A percentile compares a stretch with the other conserved stretches of the same genome.
Evolutionary conservation across 37 sponge, comb jelly and placozoan species (phyloP).

Genomic region (Mnemiopsis leidyi): DNA sequence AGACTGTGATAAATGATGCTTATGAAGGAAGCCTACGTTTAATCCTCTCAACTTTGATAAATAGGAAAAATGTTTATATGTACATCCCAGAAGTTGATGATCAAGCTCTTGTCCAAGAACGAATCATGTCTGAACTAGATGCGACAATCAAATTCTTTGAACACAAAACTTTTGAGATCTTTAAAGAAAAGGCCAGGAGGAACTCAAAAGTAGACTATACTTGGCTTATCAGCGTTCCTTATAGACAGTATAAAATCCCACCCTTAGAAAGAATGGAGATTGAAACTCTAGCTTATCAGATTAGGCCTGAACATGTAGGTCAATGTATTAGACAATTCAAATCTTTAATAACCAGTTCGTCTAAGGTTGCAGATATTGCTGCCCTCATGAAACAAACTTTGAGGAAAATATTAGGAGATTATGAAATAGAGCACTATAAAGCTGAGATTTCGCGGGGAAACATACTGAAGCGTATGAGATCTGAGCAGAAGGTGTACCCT

Average conservation of each 20-base stretch:
- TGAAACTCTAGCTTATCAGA: conserved; percentile 55
- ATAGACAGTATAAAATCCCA: conserved; percentile 14
- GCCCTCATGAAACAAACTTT: conserved; percentile 22
- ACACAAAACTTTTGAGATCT: conserved; percentile 43
- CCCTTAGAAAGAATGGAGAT: conserved; percentile 45
- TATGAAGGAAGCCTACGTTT: conserved; percentile 32
- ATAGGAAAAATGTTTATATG: conserved; percentile 52
- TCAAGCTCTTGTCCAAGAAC: conserved; percentile 31
- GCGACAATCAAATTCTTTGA: conserved; percentile 32
- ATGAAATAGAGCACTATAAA: conserved; percentile 15
- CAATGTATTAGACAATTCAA: not conserved
- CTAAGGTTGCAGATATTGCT: not conserved
- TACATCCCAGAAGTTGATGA: conserved; percentile 3
- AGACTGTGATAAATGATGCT: conserved; percentile 4
- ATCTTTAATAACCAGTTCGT: not conserved
- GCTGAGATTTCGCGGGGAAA: not conserved
- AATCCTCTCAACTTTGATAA: not conserved
- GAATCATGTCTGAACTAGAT: conserved; percentile 42
- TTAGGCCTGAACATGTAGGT: conserved; percentile 27
- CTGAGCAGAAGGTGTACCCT: conserved; percentile 38
- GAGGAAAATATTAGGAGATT: conserved; percentile 41
- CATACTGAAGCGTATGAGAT: conserved; percentile 11
- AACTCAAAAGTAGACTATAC: conserved; percentile 57
- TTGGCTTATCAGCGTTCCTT: conserved; percentile 35
- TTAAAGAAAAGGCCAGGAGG: conserved; percentile 9